These are phyloP conservation scores for Urophycis tenuis DNA, from an alignment of 2,797 vertebrate genomes.

Conservation along the genomic window DNA sequence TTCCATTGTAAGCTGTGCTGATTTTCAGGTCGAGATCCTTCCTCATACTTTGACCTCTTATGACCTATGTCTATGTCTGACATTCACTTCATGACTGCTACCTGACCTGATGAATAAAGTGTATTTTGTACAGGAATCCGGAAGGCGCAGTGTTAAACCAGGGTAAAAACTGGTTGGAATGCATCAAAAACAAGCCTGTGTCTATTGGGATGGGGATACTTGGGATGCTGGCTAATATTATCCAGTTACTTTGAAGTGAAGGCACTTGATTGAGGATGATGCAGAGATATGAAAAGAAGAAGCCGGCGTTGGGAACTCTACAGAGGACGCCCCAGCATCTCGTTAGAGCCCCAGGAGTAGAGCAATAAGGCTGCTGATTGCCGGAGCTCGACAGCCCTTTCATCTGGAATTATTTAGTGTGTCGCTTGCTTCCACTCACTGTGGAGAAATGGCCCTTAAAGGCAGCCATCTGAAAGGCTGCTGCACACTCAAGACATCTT, in stretches of 20 bases:
- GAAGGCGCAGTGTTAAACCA: background rate
- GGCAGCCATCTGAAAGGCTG: slow-evolving; percentile 43
- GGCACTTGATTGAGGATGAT: slow-evolving; percentile 38
- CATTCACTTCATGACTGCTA: background rate
- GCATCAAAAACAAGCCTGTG: background rate
- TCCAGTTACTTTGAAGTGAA: slow-evolving; percentile 54
- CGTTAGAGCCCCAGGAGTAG: slow-evolving; percentile 57
- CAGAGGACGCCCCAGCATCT: slow-evolving; percentile 48
- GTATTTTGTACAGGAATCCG: no score
- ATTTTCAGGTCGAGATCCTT: slow-evolving; percentile 12
- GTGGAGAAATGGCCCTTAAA: slow-evolving; percentile 37
- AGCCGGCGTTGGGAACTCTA: slow-evolving; percentile 39
- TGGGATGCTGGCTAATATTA: slow-evolving; percentile 43
- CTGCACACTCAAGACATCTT: slow-evolving; percentile 37
- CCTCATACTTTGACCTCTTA: background rate
- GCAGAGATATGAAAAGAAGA: slow-evolving; percentile 40
- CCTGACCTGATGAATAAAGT: background rate
- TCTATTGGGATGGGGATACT: no score
- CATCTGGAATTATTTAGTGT: slow-evolving; percentile 51
- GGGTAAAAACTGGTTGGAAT: background rate
- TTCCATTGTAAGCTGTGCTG: slow-evolving; percentile 20
- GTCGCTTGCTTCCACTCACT: slow-evolving; percentile 31
- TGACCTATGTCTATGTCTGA: no score
- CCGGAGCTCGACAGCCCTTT: slow-evolving; percentile 52
- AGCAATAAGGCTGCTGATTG: slow-evolving; percentile 49